Evolutionary conservation across 2,797 vertebrate species (phyloP), one percentile per base, ranked within the genome.

Genomic region (Apogon hyalosoma): DNA sequence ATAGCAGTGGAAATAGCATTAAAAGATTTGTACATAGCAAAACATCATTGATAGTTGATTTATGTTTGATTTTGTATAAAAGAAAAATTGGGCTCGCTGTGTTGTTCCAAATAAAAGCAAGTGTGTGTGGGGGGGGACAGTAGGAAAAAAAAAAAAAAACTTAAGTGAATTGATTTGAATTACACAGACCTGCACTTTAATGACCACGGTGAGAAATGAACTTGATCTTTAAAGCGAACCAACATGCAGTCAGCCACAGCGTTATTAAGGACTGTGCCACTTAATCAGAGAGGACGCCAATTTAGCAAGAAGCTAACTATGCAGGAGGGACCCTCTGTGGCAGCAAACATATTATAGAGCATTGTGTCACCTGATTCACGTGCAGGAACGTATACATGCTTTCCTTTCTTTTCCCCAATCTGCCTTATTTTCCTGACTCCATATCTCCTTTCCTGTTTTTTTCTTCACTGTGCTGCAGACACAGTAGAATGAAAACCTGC

Each of bases 161-260:
- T 48, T 48, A 69, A 67, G 61, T 77, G 48, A 82, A 86, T 69
- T 64, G 77, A 79, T 87, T 84, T 87, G 75, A 88, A 88, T 88
- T 85, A 89, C 61, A 48, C 75, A 82, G 81, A 75, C 75, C 78
- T 74, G 81, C 63, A 73, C 74, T 89, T 89, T 92, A 93, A 92
- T 89, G 91, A 90, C 80, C 83, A 31, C 11, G 64, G 48, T 93
- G 93, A 94, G 88, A 81, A 92, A 94, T 93, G 88, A 90, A 91
- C 77, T 82, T 92, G 91, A 92, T 93, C 90, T 93, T 93, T 92
- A 90, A 83, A 89, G 81, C 75, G 80, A 92, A 84, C 84, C 82
- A 84, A 85, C 81, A 84, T 75, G 73, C 62, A 87, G 66, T 81
- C 77, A 81, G 67, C 73, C 85, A 65, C 68, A 15, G 75, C 51